Evolutionary conservation across 2,797 vertebrate species (phyloP).

Genomic region (Chrosomus eos): DNA sequence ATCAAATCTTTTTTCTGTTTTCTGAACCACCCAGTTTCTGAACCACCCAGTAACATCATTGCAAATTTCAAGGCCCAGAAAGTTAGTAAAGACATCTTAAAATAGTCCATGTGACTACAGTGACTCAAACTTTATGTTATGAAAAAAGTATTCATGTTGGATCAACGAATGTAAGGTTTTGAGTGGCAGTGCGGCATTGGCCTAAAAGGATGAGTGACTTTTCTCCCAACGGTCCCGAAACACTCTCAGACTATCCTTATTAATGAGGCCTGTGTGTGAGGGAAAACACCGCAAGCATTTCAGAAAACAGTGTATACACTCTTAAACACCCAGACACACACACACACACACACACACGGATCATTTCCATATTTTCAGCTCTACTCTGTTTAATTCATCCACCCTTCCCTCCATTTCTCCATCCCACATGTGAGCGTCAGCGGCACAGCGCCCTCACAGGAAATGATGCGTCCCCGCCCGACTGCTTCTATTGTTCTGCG

Average conservation of each 20-base stretch:
- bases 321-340: background rate
- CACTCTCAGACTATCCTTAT: background rate
- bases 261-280: background rate
- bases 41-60: no score
- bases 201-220: background rate
- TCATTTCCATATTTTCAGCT: slow-evolving; percentile 11
- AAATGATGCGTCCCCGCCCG: background rate
- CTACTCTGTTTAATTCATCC: background rate
- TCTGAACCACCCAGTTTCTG: no score
- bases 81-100: no score
- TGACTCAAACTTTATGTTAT: no score
- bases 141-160: no score
- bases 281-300: background rate
- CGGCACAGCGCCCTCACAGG: background rate
- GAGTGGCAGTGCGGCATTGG: no score
- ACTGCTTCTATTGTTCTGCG: background rate
- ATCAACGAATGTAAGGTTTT: background rate
- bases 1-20: no score
- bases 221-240: background rate
- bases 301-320: background rate
- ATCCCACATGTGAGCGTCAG: slow-evolving; percentile 13
- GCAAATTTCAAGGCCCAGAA: no score
- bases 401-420: background rate
- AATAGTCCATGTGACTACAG: no score
- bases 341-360: background rate